These are phyloP conservation scores for Clarias laeviceps DNA, from an alignment of 2,797 vertebrate species.

Conservation along the genomic window DNA sequence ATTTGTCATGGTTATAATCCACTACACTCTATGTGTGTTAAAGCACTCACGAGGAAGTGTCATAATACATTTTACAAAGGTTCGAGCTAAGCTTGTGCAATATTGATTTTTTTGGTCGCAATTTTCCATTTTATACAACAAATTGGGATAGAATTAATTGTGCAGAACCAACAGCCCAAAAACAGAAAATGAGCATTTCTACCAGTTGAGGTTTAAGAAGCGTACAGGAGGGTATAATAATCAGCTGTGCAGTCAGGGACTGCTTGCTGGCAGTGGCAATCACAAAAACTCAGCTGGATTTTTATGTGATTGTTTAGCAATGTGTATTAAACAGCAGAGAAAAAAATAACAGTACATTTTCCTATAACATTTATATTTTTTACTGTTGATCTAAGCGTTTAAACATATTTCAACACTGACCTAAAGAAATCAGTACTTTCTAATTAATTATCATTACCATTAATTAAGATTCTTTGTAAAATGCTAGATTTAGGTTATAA, in stretches of 20 bases:
- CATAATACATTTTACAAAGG: background rate
- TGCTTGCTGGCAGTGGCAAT: background rate
- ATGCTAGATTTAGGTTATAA: background rate
- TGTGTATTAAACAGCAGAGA: background rate
- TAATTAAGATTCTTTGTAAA: background rate
- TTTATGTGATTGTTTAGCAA: background rate
- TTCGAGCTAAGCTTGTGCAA: background rate
- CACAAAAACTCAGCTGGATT: background rate
- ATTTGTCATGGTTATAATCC: background rate
- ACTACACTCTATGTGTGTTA: background rate
- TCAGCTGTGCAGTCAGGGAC: background rate
- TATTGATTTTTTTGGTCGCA: background rate
- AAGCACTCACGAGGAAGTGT: background rate
- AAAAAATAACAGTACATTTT: background rate
- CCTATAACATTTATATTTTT: too few relatives aligned
- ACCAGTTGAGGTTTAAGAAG: background rate
- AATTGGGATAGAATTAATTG: background rate
- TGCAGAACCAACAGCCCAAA: background rate
- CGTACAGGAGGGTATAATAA: background rate
- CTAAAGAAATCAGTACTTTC: background rate
- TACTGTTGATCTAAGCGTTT: background rate
- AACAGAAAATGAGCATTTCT: background rate
- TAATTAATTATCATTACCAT: background rate
- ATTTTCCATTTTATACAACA: conserved; percentile 7
- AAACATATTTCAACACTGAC: background rate